phyloP scores from a whole-genome alignment of 2,888 invertebrate species.

The Polydrusus cervinus region DNA sequence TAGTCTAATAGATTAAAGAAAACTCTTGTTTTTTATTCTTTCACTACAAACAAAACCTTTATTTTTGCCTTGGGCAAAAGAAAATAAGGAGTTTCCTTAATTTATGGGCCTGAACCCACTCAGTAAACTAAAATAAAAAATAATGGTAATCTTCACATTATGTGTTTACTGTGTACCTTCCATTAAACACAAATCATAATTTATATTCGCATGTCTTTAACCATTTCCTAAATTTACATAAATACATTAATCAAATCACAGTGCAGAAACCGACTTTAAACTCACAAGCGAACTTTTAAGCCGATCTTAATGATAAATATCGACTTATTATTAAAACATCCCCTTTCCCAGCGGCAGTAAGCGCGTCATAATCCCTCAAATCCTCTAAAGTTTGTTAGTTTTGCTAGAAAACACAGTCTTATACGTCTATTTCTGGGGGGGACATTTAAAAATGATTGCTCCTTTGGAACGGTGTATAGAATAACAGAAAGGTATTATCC shows the following conservation, averaged over 20 bases:
- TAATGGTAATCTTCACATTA: no score
- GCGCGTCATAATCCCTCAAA: constrained; percentile 49
- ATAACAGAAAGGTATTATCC: constrained; percentile 46
- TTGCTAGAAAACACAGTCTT: constrained; percentile 34
- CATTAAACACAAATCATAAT: background rate
- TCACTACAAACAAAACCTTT: no score
- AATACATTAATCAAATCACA: constrained; percentile 35
- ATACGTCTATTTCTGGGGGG: constrained; percentile 28
- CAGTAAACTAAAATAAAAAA: no score
- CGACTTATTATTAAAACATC: constrained; percentile 45
- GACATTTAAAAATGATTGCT: constrained; percentile 45
- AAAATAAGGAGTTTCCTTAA: no score
- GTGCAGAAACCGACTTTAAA: constrained; percentile 29
- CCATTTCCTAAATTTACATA: constrained; percentile 1
- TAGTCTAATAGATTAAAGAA: no score
- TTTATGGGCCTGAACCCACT: no score
- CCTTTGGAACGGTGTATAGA: constrained; percentile 38
- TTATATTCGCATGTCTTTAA: background rate
- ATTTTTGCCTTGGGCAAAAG: no score
- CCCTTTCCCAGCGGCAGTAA: constrained; percentile 33
- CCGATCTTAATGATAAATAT: constrained; percentile 49
- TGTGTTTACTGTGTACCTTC: background rate
- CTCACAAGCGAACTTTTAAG: constrained; percentile 41
- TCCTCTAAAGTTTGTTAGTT: constrained; percentile 49
- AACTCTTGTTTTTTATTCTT: no score